These are phyloP conservation scores for Scrobipalpa costella DNA, from an alignment of 2,888 invertebrate genomes.

Conservation along the genomic window DNA sequence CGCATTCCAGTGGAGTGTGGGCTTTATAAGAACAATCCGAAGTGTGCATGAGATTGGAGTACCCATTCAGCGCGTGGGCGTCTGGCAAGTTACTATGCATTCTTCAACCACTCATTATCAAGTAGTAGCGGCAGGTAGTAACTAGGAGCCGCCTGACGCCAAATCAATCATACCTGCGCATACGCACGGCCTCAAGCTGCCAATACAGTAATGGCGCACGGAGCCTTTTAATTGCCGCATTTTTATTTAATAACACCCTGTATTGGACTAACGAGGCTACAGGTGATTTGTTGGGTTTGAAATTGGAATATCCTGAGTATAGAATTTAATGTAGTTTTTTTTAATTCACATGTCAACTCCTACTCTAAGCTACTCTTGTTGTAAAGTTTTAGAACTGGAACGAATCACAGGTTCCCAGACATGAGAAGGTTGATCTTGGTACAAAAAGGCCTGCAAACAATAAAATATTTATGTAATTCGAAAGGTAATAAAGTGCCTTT, in stretches of 20 bases:
- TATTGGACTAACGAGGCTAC: slow-evolving; percentile 43
- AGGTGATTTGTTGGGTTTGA: slow-evolving; percentile 17
- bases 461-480: neutral
- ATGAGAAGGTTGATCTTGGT: no score
- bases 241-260: slow-evolving; percentile 63
- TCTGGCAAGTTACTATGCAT: neutral
- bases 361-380: no score
- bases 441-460: no score
- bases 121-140: neutral
- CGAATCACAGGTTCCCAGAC: no score
- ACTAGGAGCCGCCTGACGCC: slow-evolving; percentile 34
- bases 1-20: neutral
- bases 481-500: slow-evolving; percentile 19
- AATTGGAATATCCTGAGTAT: neutral
- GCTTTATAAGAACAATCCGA: neutral
- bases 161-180: slow-evolving; percentile 44
- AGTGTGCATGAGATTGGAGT: no score
- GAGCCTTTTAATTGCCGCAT: slow-evolving; percentile 66
- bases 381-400: no score
- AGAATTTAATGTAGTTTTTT: neutral
- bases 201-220: slow-evolving; percentile 58
- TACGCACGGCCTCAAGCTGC: slow-evolving; percentile 37
- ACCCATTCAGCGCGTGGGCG: neutral
- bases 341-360: no score
- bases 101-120: slow-evolving; percentile 2